A percentile compares a stretch with the other conserved stretches of the same genome.
These are phyloP conservation scores for Amniataba percoides DNA, from an alignment of 2,797 vertebrate species.

Conservation along the genomic window DNA sequence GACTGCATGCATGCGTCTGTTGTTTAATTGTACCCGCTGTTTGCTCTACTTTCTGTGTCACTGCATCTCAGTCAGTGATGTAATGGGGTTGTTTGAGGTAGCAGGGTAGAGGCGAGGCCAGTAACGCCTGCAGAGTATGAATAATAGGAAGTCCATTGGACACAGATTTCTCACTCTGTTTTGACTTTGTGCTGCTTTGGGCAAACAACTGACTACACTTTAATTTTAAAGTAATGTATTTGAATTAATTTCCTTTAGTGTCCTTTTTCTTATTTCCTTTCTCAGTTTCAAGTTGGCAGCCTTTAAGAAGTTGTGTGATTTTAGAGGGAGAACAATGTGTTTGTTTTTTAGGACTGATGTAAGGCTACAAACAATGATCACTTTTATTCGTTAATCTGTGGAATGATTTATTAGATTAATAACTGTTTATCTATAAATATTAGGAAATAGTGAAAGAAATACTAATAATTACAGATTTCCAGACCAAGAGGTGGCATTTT, in stretches of 20 bases:
- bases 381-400: background rate
- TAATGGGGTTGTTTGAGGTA: constrained; percentile 26
- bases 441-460: background rate
- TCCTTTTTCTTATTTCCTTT: background rate
- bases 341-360: background rate
- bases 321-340: background rate
- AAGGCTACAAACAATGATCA: background rate
- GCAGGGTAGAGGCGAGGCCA: constrained; percentile 1
- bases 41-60: background rate
- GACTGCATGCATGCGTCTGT: too few species aligned
- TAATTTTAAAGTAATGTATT: background rate
- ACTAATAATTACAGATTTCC: background rate
- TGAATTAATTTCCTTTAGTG: background rate
- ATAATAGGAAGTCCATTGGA: background rate
- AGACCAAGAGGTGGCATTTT: background rate
- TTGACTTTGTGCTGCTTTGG: constrained; percentile 7
- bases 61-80: constrained; percentile 7
- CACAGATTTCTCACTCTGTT: background rate
- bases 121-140: background rate
- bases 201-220: background rate
- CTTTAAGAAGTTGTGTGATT: background rate
- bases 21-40: background rate
- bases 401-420: background rate
- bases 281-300: background rate
- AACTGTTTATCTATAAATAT: background rate